Base-by-base conservation (phyloP, 1,140 invertebrate genomes). In the Megalopta genalis region DNA sequence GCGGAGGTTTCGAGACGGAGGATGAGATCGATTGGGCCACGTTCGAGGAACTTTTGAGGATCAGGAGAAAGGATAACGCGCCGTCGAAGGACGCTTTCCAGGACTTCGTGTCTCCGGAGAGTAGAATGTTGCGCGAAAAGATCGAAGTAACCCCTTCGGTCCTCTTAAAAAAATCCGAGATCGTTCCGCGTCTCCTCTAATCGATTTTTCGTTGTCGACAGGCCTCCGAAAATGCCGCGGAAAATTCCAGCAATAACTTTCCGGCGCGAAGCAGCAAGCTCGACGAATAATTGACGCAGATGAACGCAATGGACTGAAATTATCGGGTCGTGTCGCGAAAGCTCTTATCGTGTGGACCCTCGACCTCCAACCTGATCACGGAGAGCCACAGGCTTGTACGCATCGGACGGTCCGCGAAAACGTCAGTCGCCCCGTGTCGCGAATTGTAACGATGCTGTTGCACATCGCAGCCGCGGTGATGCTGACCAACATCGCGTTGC, bases 261-360 rank as follows among this genome's bases (percentile, higher is more conserved):
- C 1, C 32, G 1, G 32, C 32, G 4, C 2, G 16, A 52, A 6
- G 16, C 49, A 21, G 4, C 49, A 14, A 21, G 16, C 14, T 18
- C 16, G 16, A 52, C 8, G 14, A 52, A 54, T n/a, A n/a, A n/a
- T n/a, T n/a, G n/a, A n/a, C n/a, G n/a, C n/a, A n/a, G n/a, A n/a
- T n/a, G n/a, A n/a, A n/a, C n/a, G n/a, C n/a, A 32, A 32, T 2
- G 4, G 4, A 32, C 32, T 32, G 32, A 32, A 32, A 32, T 32
- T 32, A 32, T 3, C 1, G 14, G 6, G 46, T 37, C n/a, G 25
- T 46, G 54, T 18, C 69, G 57, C 23, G 49, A 21, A 76, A 62
- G 52, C 74, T 84, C 46, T 84, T 84, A 85, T 84, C 83, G 52
- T 46, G 57, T 39, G 77, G 81, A 81, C 65, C n/a, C 10, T 85